Percentiles rank a stretch among this genome's conserved stretches.
Evolutionary conservation across 2,888 invertebrate genomes (phyloP).

Genomic region (Tachina grossa): DNA sequence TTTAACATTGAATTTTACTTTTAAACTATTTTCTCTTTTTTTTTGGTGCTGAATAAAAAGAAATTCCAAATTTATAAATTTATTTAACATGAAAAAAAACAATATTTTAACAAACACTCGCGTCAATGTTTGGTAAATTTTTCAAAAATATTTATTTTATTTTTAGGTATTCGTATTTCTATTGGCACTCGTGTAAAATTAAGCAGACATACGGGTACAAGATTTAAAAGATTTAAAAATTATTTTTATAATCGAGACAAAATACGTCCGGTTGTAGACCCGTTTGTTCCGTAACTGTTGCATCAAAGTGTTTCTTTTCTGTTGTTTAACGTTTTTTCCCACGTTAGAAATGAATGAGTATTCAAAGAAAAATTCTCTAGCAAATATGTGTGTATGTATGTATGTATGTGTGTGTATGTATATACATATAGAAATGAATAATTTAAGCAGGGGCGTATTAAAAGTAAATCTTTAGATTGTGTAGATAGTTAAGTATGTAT

Average conservation of each 20-base stretch:
- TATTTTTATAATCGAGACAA: slow-evolving; percentile 34
- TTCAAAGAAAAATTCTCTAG: slow-evolving; percentile 47
- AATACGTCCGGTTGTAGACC: slow-evolving; percentile 55
- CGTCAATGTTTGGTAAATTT: slow-evolving; percentile 26
- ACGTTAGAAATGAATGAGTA: slow-evolving; percentile 45
- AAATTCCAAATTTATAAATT: slow-evolving; percentile 47
- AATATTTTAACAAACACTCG: slow-evolving; percentile 34
- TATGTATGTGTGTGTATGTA: too few species aligned
- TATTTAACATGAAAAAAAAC: not conserved
- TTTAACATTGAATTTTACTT: slow-evolving; percentile 51
- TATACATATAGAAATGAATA: not conserved
- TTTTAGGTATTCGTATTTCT: not conserved
- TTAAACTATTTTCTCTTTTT: slow-evolving; percentile 35
- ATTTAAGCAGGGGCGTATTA: slow-evolving; percentile 21
- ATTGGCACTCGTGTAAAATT: slow-evolving; percentile 30
- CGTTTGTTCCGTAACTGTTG: slow-evolving; percentile 66
- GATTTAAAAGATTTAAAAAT: slow-evolving; percentile 5
- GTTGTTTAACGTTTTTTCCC: slow-evolving; percentile 45
- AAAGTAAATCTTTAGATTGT: too few species aligned
- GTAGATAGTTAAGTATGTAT: too few species aligned
- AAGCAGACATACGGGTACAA: not conserved
- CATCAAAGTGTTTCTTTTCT: slow-evolving; percentile 9
- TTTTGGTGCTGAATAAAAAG: slow-evolving; percentile 6
- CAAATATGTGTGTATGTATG: not conserved
- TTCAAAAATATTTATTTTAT: slow-evolving; percentile 12